phyloP scores from a whole-genome alignment of 2,888 invertebrate species.

The Melanchra persicariae region DNA sequence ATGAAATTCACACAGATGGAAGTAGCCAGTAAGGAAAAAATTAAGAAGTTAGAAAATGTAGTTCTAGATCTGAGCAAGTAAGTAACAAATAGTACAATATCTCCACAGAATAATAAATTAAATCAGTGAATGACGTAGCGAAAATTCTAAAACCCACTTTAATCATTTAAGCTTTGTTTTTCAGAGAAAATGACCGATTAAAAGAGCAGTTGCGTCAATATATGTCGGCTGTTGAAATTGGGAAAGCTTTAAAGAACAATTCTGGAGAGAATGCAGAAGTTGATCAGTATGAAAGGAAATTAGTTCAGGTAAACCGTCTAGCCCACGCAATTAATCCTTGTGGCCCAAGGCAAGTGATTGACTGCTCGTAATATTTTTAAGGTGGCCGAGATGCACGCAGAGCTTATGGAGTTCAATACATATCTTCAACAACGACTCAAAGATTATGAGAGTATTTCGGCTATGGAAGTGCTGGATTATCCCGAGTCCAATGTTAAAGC shows the following conservation, averaged over 20 bases:
- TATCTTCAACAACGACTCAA: slow-evolving; percentile 94
- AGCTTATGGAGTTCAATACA: slow-evolving; percentile 97
- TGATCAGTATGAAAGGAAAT: slow-evolving; percentile 95
- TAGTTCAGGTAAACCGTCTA: slow-evolving; percentile 93
- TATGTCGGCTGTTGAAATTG: slow-evolving; percentile 96
- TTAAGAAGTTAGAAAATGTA: slow-evolving; percentile 88
- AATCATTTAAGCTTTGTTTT: slow-evolving; percentile 56
- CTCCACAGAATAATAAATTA: neutral
- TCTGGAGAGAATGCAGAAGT: slow-evolving; percentile 92
- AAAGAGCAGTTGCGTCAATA: slow-evolving; percentile 96
- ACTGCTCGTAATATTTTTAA: slow-evolving; percentile 71
- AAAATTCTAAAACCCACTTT: neutral
- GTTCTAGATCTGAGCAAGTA: slow-evolving; percentile 92
- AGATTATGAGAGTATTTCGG: slow-evolving; percentile 83
- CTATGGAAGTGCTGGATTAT: slow-evolving; percentile 81
- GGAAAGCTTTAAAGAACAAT: slow-evolving; percentile 94
- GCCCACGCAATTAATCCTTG: neutral
- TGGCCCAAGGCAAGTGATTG: neutral
- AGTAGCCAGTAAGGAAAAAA: slow-evolving; percentile 85
- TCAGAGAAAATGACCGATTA: slow-evolving; percentile 95
- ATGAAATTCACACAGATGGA: slow-evolving; percentile 88
- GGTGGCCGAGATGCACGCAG: slow-evolving; percentile 98
- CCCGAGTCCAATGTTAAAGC: slow-evolving; percentile 93
- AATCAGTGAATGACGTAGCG: neutral
- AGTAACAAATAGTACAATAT: slow-evolving; percentile 62